Evolutionary conservation across 2,113 vertebrate species (phyloP).

Genomic region (Neofelis nebulosa): DNA sequence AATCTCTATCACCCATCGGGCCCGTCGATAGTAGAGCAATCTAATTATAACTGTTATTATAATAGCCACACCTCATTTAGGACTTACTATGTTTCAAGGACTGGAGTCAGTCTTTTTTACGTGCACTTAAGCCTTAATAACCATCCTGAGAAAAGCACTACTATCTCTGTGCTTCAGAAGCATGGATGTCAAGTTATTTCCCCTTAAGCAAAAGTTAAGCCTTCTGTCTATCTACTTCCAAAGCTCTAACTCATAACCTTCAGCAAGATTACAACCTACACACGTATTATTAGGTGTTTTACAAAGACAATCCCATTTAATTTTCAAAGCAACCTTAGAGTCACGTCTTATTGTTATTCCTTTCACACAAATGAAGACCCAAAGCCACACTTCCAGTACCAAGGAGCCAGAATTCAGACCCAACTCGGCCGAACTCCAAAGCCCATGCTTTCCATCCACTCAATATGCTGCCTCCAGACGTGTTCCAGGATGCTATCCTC

Average conservation of each 20-base stretch:
- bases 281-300: not conserved
- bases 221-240: not conserved
- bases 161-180: not conserved
- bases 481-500: not conserved
- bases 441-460: not conserved
- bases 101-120: not conserved
- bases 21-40: not conserved
- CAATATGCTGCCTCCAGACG: not conserved
- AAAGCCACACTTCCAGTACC: not conserved
- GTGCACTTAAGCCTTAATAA: not conserved
- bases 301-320: not conserved
- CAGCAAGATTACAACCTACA: not conserved
- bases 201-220: not conserved
- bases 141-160: not conserved
- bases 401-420: not conserved
- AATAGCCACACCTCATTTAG: not conserved
- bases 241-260: not conserved
- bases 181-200: not conserved
- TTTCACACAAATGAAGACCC: not conserved
- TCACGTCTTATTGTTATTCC: not conserved
- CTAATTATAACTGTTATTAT: not conserved
- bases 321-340: not conserved
- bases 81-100: not conserved
- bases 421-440: not conserved
- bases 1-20: not conserved